Percentiles rank a stretch among this genome's conserved stretches.
phyloP scores from a whole-genome alignment of 2,888 invertebrate species.

The Melieria crassipennis region DNA sequence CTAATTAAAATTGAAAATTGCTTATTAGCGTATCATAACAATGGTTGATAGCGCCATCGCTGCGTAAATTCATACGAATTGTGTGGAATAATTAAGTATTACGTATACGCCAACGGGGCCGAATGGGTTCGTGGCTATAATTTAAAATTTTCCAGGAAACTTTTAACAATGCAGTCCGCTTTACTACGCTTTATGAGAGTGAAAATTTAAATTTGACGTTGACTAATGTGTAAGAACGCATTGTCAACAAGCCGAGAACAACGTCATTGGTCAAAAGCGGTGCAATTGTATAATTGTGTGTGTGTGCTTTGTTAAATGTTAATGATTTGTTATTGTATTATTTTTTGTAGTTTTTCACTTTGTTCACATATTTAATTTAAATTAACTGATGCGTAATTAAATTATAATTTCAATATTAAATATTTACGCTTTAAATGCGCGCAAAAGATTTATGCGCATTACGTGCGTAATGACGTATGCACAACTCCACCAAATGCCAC shows the following conservation, averaged over 20 bases:
- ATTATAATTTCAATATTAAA: not conserved
- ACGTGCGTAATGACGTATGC: not conserved
- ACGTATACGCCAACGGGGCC: too few relatives aligned
- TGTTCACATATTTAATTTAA: not conserved
- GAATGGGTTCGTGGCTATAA: too few relatives aligned
- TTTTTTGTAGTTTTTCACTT: not conserved
- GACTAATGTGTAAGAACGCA: not conserved
- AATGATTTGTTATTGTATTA: too few relatives aligned
- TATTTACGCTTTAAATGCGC: not conserved
- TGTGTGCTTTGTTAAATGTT: not conserved
- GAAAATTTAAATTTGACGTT: not conserved
- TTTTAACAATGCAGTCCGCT: too few relatives aligned
- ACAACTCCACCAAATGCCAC: slow-evolving; percentile 7
- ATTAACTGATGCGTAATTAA: slow-evolving; percentile 1
- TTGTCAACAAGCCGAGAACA: not conserved
- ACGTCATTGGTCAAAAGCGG: not conserved
- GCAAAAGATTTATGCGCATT: not conserved
- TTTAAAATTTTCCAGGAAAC: too few relatives aligned
- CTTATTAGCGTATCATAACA: too few relatives aligned
- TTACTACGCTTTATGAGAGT: too few relatives aligned
- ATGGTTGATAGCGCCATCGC: too few relatives aligned
- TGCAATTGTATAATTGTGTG: not conserved
- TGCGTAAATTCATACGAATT: too few relatives aligned
- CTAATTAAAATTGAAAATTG: too few relatives aligned
- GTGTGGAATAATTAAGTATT: too few relatives aligned